Base-by-base conservation (phyloP, 2,888 invertebrate genomes). In the Sinhomidia bicolor region DNA sequence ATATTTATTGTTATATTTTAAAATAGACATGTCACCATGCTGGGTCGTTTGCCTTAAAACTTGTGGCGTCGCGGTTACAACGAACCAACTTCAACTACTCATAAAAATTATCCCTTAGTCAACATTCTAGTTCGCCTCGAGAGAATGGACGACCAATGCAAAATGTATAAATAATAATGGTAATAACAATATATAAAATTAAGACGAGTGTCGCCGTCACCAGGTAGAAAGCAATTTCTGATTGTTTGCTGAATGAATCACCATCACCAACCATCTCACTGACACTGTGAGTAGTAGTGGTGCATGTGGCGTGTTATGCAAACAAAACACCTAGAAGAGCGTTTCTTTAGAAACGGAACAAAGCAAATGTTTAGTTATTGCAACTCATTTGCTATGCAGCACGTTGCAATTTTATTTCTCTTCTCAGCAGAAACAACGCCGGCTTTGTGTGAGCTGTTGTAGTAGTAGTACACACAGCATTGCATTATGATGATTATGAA, bases 201-300 rank as follows among this genome's bases (percentile, higher is more conserved):
- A 44, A 41, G 17, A 65, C 17, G 51, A 68, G 82, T 82, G 51
- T 71, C 68, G 32, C 3, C 54, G 51, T n/a, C 20, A 6, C 9
- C 36, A 1, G 17, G 78, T 85, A 47, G 62, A 85, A 85, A 85
- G 84, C 68, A 83, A 68, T 54, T 83, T 23, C 36, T 76, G 60
- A 41, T 85, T 85, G 68, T 79, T 79, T 85, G 41, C 20, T 26
- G 79, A 85, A 54, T 85, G 54, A 85, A n/a, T 85, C 85, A 79
- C 54, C n/a, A 2, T 14, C 29, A 14, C 10, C 23, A 4, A 5
- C 5, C 20, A 57, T 23, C n/a, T 4, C 57, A 57, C 57, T 5
- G 3, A 51, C n/a, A 12, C 51, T 14, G 51, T 23, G 17, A 23
- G 17, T 4, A 5, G 2, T 23, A 41, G 41, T 60, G 26, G 17